These are phyloP conservation scores for Prunella fulvescens DNA, from an alignment of 2,113 vertebrate species.

Conservation along the genomic window DNA sequence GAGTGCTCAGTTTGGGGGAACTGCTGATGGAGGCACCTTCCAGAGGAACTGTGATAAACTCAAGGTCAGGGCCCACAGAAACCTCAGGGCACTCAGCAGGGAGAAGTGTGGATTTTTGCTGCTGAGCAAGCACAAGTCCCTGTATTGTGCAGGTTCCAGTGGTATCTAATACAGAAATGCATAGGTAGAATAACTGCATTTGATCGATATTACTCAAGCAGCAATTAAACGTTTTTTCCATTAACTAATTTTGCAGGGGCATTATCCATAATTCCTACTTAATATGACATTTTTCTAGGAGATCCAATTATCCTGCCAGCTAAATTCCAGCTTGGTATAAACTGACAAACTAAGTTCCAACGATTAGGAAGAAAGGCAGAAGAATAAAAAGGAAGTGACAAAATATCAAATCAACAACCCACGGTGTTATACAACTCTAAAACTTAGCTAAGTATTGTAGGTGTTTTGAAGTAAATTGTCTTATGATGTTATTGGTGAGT, in stretches of 20 bases:
- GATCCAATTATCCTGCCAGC: constrained; percentile 49
- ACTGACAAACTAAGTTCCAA: constrained; percentile 50
- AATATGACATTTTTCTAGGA: constrained; percentile 43
- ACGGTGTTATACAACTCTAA: constrained; percentile 52
- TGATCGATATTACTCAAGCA: constrained; percentile 25
- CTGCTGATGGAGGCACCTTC: neutral
- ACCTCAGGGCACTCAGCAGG: neutral
- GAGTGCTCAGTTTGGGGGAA: neutral
- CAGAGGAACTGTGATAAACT: neutral
- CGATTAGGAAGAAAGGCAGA: constrained; percentile 17
- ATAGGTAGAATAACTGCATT: neutral
- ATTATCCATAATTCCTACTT: constrained; percentile 32
- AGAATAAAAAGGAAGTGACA: constrained; percentile 55
- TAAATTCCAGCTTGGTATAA: constrained; percentile 52
- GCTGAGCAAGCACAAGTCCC: neutral
- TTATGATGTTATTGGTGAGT: constrained; percentile 45
- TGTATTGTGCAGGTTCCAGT: neutral
- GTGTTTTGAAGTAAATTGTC: constrained; percentile 57
- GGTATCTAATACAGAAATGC: neutral
- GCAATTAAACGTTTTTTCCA: constrained; percentile 41
- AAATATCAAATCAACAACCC: constrained; percentile 60
- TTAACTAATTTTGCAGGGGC: constrained; percentile 28
- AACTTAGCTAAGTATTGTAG: constrained; percentile 55
- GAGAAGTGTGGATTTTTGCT: neutral
- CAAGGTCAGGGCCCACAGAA: neutral